Conservation (phyloP, 1,140 invertebrate species). For the Heliconius himera region DNA sequence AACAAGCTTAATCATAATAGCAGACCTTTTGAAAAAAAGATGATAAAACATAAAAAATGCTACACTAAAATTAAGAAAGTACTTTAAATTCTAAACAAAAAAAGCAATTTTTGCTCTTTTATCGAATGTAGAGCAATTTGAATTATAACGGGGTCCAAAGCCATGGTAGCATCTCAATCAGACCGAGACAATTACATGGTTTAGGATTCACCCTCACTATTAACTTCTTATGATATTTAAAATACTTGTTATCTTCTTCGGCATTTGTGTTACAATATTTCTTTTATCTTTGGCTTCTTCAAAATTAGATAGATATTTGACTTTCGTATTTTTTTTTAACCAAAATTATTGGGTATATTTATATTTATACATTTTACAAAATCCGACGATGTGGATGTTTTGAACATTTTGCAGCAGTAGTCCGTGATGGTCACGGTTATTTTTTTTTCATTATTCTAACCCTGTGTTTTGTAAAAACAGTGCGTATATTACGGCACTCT, state of each 20-base stretch:
- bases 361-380: too few species aligned
- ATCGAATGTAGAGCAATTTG: neutral
- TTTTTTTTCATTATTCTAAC: too few species aligned
- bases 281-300: too few species aligned
- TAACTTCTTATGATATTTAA: neutral
- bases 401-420: too few species aligned
- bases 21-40: neutral
- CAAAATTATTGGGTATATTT: too few species aligned
- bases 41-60: neutral
- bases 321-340: too few species aligned
- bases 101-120: neutral
- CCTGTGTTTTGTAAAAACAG: too few species aligned
- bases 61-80: neutral
- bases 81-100: neutral
- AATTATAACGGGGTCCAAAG: slow-evolving; percentile 6
- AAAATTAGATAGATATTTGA: too few species aligned
- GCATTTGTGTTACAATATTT: neutral
- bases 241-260: neutral
- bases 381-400: too few species aligned
- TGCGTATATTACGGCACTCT: too few species aligned
- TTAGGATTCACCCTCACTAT: neutral
- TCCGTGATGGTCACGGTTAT: too few species aligned
- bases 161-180: slow-evolving; percentile 2
- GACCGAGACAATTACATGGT: neutral
- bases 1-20: too few species aligned